Base-by-base conservation (phyloP, 2,888 invertebrate genomes). In the Mongoloraphidia duomilia region DNA sequence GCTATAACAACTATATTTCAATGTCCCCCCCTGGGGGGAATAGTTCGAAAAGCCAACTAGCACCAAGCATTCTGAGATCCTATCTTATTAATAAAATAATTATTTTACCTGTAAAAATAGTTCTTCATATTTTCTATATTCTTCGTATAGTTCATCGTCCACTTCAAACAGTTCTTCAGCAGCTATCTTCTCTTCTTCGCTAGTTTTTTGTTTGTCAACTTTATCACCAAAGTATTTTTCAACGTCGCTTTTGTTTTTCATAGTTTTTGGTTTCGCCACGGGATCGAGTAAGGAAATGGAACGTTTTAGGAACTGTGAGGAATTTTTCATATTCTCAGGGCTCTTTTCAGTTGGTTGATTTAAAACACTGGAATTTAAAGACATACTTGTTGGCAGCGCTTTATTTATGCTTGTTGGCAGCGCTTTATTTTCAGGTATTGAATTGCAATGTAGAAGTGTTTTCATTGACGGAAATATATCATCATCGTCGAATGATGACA, bases 401-500 rank as follows among this genome's bases (percentile, higher is more conserved):
- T 40, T 36, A 38, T 34, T 53, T 46, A n/a, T 8, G 42, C 9
- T 11, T 4, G 43, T 68, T 69, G 61, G 74, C 68, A 71, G 73
- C 73, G 47, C 45, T 33, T 40, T 36, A 38, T 34, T 53, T 46
- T 38, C 44, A 12, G 35, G 46, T 5, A 41, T 34, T 49, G 50
- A 46, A 46, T 40, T 52, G 37, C 34, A 35, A 34, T 46, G 60
- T 40, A 64, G 55, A 51, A 61, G 57, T 49, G 60, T 63, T 57
- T 67, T 70, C 52, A 74, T 65, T 50, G 71, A 63, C 6, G 72
- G 70, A 61, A 65, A 70, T 60, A 63, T 67, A 45, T 63, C 70
- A 60, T 80, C 77, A 57, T 81, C 80, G 56, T 80, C 80, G 61
- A 81, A 80, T 53, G 79, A 75, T 56, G 76, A 77, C 67, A 80